phyloP scores from a whole-genome alignment of 1,140 invertebrate genomes.

The Drosophila seguyi region DNA sequence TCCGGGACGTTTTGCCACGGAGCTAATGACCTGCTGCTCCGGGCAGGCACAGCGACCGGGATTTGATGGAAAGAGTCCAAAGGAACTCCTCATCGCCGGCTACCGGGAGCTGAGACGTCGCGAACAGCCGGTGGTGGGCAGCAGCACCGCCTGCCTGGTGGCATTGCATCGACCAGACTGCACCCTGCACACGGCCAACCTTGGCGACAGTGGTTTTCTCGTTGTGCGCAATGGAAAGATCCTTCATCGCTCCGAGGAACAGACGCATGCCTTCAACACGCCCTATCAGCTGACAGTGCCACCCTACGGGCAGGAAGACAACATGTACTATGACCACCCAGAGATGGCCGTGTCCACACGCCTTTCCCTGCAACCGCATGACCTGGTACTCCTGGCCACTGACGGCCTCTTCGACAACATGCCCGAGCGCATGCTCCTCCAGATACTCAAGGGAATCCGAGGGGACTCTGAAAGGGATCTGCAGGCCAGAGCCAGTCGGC shows the following conservation, averaged over 20 bases:
- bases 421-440: constrained; percentile 46
- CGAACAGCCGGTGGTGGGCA: constrained; percentile 23
- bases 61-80: constrained; percentile 45
- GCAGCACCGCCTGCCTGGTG: constrained; percentile 65
- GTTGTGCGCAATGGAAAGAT: constrained; percentile 50
- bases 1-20: constrained; percentile 54
- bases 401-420: constrained; percentile 68
- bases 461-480: constrained; percentile 7
- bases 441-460: constrained; percentile 19
- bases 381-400: constrained; percentile 60
- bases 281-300: constrained; percentile 56
- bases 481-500: constrained; percentile 32
- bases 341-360: constrained; percentile 26
- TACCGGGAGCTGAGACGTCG: constrained; percentile 22
- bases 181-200: constrained; percentile 57
- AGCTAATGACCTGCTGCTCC: constrained; percentile 56
- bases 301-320: background rate
- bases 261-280: constrained; percentile 57
- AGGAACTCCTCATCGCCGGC: constrained; percentile 45
- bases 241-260: constrained; percentile 45
- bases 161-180: constrained; percentile 44
- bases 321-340: constrained; percentile 27
- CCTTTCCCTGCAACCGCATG: constrained; percentile 28
- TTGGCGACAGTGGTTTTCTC: constrained; percentile 63
- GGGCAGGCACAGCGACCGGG: constrained; percentile 3